Percentiles rank a stretch among this genome's conserved stretches.
phyloP scores from a whole-genome alignment of 2,797 vertebrate species.

The Sphaeramia orbicularis region DNA sequence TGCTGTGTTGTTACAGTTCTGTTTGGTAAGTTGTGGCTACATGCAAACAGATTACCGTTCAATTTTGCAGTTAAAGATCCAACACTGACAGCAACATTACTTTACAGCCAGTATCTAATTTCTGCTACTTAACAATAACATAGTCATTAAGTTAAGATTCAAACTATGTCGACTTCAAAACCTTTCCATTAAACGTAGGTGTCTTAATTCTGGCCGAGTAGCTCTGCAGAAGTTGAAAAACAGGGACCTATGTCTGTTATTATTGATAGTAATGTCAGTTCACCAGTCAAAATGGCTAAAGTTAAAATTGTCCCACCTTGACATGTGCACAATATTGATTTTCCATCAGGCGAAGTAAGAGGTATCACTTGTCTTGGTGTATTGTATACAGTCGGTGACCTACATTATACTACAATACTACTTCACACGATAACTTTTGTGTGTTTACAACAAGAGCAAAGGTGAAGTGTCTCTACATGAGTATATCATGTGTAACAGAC shows the following conservation, averaged over 20 bases:
- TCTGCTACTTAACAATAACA: not conserved
- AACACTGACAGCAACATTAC: not conserved
- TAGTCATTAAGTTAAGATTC: not conserved
- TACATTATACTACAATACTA: not conserved
- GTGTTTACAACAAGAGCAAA: no score
- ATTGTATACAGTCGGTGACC: not conserved
- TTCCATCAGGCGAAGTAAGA: not conserved
- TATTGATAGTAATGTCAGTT: not conserved
- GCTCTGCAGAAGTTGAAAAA: not conserved
- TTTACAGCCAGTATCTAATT: not conserved
- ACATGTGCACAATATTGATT: constrained; percentile 22
- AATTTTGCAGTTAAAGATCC: not conserved
- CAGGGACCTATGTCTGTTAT: not conserved
- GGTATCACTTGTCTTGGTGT: not conserved
- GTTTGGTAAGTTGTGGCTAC: not conserved
- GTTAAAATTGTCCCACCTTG: not conserved
- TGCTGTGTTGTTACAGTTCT: not conserved
- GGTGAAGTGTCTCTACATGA: no score
- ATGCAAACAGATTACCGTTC: constrained; percentile 16
- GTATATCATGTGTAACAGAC: no score
- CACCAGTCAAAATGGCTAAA: not conserved
- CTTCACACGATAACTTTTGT: no score
- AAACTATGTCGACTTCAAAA: accelerated
- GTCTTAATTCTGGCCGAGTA: not conserved
- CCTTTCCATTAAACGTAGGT: not conserved